phyloP scores from a whole-genome alignment of 1,140 invertebrate species.

The Hypothenemus hampei region DNA sequence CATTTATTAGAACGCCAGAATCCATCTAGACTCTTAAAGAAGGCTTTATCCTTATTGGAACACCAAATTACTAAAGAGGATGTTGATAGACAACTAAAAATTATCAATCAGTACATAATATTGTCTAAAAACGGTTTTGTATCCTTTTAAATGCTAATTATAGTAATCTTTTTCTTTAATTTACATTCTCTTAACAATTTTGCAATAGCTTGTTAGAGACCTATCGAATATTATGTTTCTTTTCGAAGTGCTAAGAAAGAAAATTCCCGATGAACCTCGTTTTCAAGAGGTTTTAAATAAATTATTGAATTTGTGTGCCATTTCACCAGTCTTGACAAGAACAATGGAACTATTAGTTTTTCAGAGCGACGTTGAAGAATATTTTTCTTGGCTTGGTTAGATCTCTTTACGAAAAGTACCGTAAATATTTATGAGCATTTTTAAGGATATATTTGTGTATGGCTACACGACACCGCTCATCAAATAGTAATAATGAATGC shows the following conservation, averaged over 20 bases:
- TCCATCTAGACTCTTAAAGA: constrained; percentile 1
- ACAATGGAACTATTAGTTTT: neutral
- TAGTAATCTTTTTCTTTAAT: neutral
- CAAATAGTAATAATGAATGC: neutral
- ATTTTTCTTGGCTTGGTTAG: constrained; percentile 7
- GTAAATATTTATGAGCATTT: neutral
- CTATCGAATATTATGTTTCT: neutral
- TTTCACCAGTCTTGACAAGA: neutral
- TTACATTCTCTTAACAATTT: too few species aligned
- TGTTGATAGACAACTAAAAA: neutral
- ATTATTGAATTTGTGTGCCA: neutral
- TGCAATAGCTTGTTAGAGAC: neutral
- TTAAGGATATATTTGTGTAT: neutral
- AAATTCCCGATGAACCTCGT: neutral
- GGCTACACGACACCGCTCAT: neutral
- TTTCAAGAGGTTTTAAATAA: neutral
- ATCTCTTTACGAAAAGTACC: neutral
- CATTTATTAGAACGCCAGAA: constrained; percentile 1
- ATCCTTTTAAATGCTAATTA: constrained; percentile 8
- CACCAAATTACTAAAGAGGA: constrained; percentile 7
- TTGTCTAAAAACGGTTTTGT: constrained; percentile 8
- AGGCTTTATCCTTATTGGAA: constrained; percentile 1
- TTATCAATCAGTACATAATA: constrained; percentile 1
- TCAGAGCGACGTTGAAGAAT: neutral
- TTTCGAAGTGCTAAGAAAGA: neutral